Evolutionary conservation across 2,113 vertebrate species (phyloP), one percentile per base, ranked within the genome.

Genomic region (Tetrao urogallus): DNA sequence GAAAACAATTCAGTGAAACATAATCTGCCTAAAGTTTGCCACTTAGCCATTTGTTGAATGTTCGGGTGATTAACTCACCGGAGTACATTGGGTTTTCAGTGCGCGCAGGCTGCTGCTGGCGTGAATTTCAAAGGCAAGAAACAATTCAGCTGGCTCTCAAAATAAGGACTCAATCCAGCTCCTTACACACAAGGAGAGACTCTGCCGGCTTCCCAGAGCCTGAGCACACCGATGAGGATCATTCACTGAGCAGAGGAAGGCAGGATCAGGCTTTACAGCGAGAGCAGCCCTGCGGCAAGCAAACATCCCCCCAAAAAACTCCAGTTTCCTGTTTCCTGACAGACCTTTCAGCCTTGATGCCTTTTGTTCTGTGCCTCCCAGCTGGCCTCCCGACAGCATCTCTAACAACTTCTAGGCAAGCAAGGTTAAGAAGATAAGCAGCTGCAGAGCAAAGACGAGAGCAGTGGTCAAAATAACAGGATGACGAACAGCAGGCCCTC

Each of bases 361-460:
- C 48, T 90, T 66, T 34, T 79, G 73, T 47, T 38, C 38, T 42
- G 32, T 83, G 95, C 86, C 81, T 78, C 70, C 76, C 90, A 94
- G 88, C 82, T 96, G 93, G 93, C 67, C 71, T 92, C 88, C 69
- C 76, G 72, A 77, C 65, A 93, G 88, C 83, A 86, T 92, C 94
- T 88, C 70, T 66, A 61, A 19, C 74, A 76, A 67, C n/a, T 92
- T 79, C 77, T 42, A 94, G 82, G 72, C 47, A 92, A 93, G 85
- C 56, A 91, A 97, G 97, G 89, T 34, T 95, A 87, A 89, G 92
- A 96, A 97, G 97, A 96, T 89, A 96, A 97, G 93, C 92, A 96
- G 93, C 93, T 95, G 81, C 45, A 45, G 57, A 86, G 88, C 72
- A 74, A 95, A 97, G 93, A 91, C 75, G 78, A 78, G 61, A 61